A percentile compares a stretch with the other conserved stretches of the same genome.
Evolutionary conservation across 2,797 vertebrate species (phyloP).

Genomic region (Dipus sagitta): DNA sequence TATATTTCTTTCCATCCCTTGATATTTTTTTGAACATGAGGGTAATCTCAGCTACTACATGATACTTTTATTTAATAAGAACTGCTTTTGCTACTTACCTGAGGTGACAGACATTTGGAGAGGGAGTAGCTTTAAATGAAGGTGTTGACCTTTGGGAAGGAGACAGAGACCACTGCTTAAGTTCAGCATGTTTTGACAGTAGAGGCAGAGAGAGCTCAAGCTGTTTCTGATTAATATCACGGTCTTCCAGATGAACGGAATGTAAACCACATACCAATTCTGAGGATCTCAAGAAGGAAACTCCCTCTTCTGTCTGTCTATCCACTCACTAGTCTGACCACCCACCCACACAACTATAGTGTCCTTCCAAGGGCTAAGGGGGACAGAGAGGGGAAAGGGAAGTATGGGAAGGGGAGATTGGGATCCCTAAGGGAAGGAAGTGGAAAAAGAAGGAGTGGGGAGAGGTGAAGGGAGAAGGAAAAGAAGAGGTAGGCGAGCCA

Average conservation of each 20-base stretch:
- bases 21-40: background rate
- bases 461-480: background rate
- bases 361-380: constrained; percentile 56
- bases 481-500: fast-evolving
- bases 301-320: constrained; percentile 85
- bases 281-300: constrained; percentile 86
- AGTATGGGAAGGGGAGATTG: background rate
- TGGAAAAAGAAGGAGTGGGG: too few species aligned
- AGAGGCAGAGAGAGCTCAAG: constrained; percentile 80
- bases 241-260: constrained; percentile 85
- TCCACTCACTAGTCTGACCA: constrained; percentile 76
- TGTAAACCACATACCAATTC: constrained; percentile 86
- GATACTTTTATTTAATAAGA: background rate
- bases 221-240: constrained; percentile 85
- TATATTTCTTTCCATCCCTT: background rate
- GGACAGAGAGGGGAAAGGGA: background rate
- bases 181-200: constrained; percentile 69
- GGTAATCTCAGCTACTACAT: background rate
- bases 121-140: background rate
- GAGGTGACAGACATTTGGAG: constrained; percentile 44
- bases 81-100: constrained; percentile 58
- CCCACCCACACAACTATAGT: constrained; percentile 78
- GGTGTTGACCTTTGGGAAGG: background rate
- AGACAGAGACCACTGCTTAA: constrained; percentile 61
- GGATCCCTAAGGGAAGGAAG: background rate